Evolutionary conservation across 2,888 invertebrate species (phyloP).

Genomic region (Mycalesis mineus): DNA sequence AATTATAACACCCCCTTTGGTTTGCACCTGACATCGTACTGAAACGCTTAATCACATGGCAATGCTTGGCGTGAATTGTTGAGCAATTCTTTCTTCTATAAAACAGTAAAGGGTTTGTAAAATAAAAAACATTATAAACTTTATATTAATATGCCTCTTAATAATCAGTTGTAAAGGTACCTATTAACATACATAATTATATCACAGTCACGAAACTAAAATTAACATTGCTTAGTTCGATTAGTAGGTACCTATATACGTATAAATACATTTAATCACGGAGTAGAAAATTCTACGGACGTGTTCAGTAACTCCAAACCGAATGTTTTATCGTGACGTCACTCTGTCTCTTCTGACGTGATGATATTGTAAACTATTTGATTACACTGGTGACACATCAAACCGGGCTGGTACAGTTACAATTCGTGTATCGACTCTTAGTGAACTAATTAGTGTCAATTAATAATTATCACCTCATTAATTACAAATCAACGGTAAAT

Average conservation of each 20-base stretch:
- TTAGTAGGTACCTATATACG: background rate
- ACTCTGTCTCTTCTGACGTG: constrained; percentile 7
- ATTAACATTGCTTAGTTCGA: background rate
- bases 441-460: background rate
- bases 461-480: no score
- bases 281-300: no score
- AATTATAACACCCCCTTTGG: no score
- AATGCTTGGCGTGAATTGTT: no score
- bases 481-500: no score
- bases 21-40: no score
- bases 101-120: no score
- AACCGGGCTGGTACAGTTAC: constrained; percentile 1
- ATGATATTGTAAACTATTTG: constrained; percentile 2
- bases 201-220: constrained; percentile 1
- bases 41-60: no score
- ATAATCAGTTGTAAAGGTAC: background rate
- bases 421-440: background rate
- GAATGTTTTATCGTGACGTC: background rate
- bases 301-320: background rate
- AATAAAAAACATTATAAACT: no score
- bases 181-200: background rate
- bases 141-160: no score
- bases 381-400: background rate
- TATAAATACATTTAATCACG: no score
- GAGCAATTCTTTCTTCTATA: no score